Evolutionary conservation across 2,888 invertebrate genomes (phyloP).

Genomic region (Orthosia cruda): DNA sequence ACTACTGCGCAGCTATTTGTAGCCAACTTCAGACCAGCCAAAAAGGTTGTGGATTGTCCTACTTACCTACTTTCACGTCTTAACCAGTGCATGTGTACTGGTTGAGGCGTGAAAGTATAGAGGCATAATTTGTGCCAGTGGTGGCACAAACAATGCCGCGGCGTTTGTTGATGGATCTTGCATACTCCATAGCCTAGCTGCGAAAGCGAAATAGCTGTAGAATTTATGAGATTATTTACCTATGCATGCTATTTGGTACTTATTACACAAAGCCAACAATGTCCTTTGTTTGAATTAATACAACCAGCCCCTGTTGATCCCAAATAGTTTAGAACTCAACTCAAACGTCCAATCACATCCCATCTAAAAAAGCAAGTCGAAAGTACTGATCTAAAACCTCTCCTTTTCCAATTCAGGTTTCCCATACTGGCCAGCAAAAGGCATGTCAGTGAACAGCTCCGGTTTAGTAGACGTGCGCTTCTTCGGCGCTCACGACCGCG

Average conservation of each 20-base stretch:
- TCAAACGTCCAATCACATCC: background rate
- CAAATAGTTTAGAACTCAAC: background rate
- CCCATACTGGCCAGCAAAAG: slow-evolving; percentile 99
- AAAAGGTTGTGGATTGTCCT: background rate
- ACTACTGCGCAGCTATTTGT: no score
- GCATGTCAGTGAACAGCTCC: slow-evolving; percentile 93
- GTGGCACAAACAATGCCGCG: no score
- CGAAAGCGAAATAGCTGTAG: background rate
- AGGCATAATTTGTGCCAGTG: background rate
- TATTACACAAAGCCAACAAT: no score
- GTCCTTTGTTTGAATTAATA: no score
- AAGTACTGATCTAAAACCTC: background rate
- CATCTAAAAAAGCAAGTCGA: background rate
- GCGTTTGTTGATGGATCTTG: background rate
- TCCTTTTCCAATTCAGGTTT: slow-evolving; percentile 91
- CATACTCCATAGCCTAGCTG: background rate
- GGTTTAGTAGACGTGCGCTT: slow-evolving; percentile 97
- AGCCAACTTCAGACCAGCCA: no score
- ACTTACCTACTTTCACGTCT: background rate
- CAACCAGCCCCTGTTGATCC: no score
- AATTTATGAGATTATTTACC: no score
- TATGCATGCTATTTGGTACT: no score
- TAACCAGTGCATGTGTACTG: background rate
- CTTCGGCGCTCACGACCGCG: slow-evolving; percentile 98
- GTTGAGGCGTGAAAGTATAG: no score